phyloP scores from a whole-genome alignment of 2,113 vertebrate genomes.

The Mesoclemmys tuberculata region DNA sequence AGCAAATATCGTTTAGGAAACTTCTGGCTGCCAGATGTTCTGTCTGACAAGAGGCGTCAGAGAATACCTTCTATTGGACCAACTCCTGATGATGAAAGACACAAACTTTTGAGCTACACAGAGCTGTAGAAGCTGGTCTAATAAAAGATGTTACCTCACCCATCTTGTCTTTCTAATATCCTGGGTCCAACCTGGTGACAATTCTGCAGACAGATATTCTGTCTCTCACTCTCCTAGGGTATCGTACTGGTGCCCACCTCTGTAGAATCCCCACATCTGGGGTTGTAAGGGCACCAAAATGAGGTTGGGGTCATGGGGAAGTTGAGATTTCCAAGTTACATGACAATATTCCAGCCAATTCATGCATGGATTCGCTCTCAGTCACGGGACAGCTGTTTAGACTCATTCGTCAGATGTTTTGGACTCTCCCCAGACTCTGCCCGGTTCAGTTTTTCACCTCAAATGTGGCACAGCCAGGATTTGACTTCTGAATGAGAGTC shows the following conservation, averaged over 20 bases:
- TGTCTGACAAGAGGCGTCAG: not conserved
- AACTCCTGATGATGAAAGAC: too few relatives aligned
- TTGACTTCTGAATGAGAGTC: not conserved
- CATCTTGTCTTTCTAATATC: too few relatives aligned
- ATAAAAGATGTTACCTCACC: too few relatives aligned
- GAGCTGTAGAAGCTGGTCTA: not conserved
- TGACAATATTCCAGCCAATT: not conserved
- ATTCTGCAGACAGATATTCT: not conserved
- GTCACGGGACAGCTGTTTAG: not conserved
- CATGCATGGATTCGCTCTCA: not conserved
- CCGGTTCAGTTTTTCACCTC: not conserved
- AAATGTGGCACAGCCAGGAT: not conserved
- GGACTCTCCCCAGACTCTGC: not conserved
- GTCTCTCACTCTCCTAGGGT: not conserved
- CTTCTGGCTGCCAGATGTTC: not conserved
- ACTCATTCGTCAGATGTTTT: not conserved
- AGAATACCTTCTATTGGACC: too few relatives aligned
- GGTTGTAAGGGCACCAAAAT: not conserved
- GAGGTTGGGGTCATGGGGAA: not conserved
- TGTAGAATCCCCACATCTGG: not conserved
- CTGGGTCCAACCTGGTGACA: not conserved
- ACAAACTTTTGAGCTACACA: too few relatives aligned
- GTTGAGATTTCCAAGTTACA: not conserved
- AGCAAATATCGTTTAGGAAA: fast-evolving
- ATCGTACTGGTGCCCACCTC: not conserved